A percentile compares a stretch with the other conserved stretches of the same genome.
These are phyloP conservation scores for Planiliza haematocheilus DNA, from an alignment of 2,113 vertebrate species.

Conservation along the genomic window DNA sequence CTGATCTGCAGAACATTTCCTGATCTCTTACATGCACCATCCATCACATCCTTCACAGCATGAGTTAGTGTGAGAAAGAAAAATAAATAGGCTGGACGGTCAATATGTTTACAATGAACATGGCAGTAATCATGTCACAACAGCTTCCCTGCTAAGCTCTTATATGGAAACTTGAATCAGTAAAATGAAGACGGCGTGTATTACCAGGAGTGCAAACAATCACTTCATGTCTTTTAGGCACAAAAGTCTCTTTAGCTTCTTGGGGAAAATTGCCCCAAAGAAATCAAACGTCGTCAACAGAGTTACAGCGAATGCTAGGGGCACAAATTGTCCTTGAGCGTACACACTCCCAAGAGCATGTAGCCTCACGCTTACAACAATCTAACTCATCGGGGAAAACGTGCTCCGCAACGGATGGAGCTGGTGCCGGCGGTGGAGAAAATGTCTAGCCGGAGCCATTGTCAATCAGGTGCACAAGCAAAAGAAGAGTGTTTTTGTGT, in stretches of 20 bases:
- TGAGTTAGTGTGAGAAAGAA: constrained; percentile 33
- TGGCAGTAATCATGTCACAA: constrained; percentile 7
- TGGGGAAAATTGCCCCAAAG: constrained; percentile 34
- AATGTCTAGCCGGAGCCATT: constrained; percentile 38
- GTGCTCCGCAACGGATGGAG: constrained; percentile 34
- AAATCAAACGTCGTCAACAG: constrained; percentile 62
- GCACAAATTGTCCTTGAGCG: constrained; percentile 55
- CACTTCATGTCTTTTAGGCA: constrained; percentile 30
- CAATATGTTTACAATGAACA: constrained; percentile 9
- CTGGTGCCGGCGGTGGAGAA: constrained; percentile 32
- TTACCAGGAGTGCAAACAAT: constrained; percentile 6
- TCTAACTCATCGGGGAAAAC: constrained; percentile 51
- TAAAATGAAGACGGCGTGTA: constrained; percentile 26
- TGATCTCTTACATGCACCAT: constrained; percentile 50
- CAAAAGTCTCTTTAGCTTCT: constrained; percentile 53
- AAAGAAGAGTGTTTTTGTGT: constrained; percentile 51
- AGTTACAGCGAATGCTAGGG: constrained; percentile 48
- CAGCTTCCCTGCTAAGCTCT: constrained; percentile 30
- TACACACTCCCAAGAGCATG: constrained; percentile 27
- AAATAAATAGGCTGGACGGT: constrained; percentile 18
- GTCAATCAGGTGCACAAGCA: constrained; percentile 51
- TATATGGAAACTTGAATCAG: constrained; percentile 30
- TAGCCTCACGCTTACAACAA: constrained; percentile 40
- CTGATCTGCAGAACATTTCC: constrained; percentile 47
- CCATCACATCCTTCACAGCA: constrained; percentile 53